phyloP scores from a whole-genome alignment of 2,113 vertebrate genomes.

The Rhegmatorhina hoffmannsi region DNA sequence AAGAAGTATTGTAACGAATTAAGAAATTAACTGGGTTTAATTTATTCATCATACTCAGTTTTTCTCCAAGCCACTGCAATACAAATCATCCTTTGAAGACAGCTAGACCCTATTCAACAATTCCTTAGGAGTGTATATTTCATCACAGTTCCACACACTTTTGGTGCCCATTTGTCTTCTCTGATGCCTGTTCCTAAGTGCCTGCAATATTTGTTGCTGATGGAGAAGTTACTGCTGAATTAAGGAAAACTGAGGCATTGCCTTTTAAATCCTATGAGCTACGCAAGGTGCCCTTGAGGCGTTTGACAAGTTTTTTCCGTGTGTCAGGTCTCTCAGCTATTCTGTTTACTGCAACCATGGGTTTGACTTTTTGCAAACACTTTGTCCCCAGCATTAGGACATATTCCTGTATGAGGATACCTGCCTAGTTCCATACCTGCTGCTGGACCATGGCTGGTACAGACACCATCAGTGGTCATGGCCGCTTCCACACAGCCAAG shows the following conservation, averaged over 20 bases:
- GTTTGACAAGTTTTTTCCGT: background rate
- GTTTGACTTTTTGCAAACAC: background rate
- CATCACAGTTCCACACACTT: background rate
- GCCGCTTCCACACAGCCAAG: background rate
- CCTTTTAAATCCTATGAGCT: background rate
- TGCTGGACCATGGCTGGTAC: accelerated
- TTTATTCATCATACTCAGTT: slow-evolving; percentile 19
- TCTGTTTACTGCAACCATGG: background rate
- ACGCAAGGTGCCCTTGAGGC: accelerated
- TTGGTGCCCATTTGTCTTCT: background rate
- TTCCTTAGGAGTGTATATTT: background rate
- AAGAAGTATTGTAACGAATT: slow-evolving; percentile 41
- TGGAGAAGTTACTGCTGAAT: background rate
- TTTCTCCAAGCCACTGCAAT: background rate
- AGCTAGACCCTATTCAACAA: background rate
- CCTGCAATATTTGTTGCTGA: background rate
- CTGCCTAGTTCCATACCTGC: background rate
- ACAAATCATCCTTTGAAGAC: slow-evolving; percentile 6
- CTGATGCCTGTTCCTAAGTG: background rate
- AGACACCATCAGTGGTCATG: background rate
- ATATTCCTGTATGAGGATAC: background rate
- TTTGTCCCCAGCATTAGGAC: background rate
- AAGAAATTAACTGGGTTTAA: slow-evolving; percentile 57
- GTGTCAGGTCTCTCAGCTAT: background rate
- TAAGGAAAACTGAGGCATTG: background rate